Evolutionary conservation across 2,888 invertebrate species (phyloP).

Genomic region (Zaprionus obscuricornis): DNA sequence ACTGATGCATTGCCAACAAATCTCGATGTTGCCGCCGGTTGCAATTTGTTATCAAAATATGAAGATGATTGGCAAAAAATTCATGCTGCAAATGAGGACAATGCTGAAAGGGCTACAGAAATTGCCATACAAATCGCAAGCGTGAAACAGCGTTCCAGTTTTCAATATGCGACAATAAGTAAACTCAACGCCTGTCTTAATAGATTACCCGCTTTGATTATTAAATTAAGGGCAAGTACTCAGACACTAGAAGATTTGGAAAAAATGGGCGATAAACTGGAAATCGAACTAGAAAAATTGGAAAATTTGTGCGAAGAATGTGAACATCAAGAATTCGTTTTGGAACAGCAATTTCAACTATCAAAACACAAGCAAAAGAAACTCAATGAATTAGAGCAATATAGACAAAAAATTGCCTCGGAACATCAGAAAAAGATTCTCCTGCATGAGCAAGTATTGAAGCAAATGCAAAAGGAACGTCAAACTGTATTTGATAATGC

Average conservation of each 20-base stretch:
- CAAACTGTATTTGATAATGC: conserved; percentile 89
- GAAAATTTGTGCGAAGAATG: conserved; percentile 87
- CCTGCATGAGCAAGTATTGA: conserved; percentile 85
- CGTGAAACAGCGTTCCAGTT: conserved; percentile 78
- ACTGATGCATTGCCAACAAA: conserved; percentile 73
- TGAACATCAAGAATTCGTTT: conserved; percentile 86
- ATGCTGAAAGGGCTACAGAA: conserved; percentile 85
- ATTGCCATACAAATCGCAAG: conserved; percentile 84
- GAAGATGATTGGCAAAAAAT: conserved; percentile 87
- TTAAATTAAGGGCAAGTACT: conserved; percentile 82
- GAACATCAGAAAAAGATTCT: conserved; percentile 86
- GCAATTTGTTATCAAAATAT: conserved; percentile 86
- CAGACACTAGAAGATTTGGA: conserved; percentile 84
- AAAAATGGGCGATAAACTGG: conserved; percentile 85
- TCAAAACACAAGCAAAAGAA: conserved; percentile 87
- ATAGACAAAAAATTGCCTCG: conserved; percentile 84
- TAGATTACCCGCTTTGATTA: conserved; percentile 80
- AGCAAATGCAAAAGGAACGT: conserved; percentile 86
- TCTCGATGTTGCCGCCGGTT: conserved; percentile 86
- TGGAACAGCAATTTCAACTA: conserved; percentile 87
- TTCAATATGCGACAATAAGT: conserved; percentile 68
- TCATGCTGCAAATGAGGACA: conserved; percentile 86
- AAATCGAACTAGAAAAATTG: conserved; percentile 85
- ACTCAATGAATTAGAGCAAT: conserved; percentile 84
- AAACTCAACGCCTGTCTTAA: conserved; percentile 77